Base-by-base conservation (phyloP, 2,113 vertebrate genomes). In the Rutilus rutilus region DNA sequence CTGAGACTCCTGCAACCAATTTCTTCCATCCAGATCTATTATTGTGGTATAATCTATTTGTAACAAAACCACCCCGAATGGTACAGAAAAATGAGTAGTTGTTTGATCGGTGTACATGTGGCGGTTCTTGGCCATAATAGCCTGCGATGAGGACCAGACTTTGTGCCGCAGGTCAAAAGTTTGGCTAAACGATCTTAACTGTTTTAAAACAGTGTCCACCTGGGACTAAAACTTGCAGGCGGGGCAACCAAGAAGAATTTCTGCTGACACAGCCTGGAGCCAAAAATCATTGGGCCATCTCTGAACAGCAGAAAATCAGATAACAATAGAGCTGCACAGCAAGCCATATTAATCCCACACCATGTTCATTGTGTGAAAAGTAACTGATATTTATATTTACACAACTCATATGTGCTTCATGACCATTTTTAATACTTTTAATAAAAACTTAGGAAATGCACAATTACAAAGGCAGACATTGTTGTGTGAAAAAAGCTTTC, bases 181-280 rank as follows among this genome's bases (percentile, higher is more conserved):
- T 45, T 50, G 73, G 45, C 45, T 50, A 42, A 71, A 71, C 2
- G 19, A 71, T 36, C 19, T 42, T 45, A 50, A 59, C 80, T 36
- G 27, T 50, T 69, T 30, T 7, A 25, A 69, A 11, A 54, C 62
- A 8, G 11, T 15, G 17, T 52, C 64, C 62, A 82, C 64, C 60
- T 81, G 78, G 78, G 78, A 81, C 25, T 27, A 21, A 65, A 47
- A 65, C 17, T 45, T 39, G 57, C 12, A 47, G 78, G n/a, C 39
- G 19, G 59, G 60, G 59, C 17, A 30, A 5, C 8, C 4, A 0
- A 36, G 2, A 36, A 39, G 10, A 60, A 39, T 21, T 36, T 78
- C 64, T 69, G 80, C 27, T 71, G 47, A 82, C 80, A 71, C 47
- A 52, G 64, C 80, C 64, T n/a, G 27, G 42, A 67, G 62, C 21